Base-by-base conservation (phyloP, 2,113 vertebrate species). In the Dissostichus mawsoni region DNA sequence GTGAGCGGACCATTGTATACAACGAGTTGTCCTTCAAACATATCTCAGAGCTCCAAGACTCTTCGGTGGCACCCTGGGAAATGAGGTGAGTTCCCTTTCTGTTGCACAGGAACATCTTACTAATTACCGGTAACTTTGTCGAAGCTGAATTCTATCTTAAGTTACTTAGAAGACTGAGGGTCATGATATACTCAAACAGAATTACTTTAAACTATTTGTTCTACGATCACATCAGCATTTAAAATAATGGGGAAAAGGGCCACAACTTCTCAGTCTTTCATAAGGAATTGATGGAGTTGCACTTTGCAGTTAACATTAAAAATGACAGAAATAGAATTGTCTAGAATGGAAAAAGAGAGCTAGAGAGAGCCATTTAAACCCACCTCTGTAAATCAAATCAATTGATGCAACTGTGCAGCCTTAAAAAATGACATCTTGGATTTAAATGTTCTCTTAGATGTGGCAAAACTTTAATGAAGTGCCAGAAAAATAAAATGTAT, bases 1-100 rank as follows among this genome's bases (percentile, higher is more conserved):
- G 82, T 9, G 1, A 0, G 0, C 0, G 0, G 0, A 1, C 23
- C 0, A 0, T 0, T 0, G 0, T 0, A 0, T 0, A 4, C 5
- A 0, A 3, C 0, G 0, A 0, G 0, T 18, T 0, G 0, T 0
- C 1, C 0, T 47, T 77, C 25, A 18, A 8, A 0, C 84, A 65
- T 0, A 1, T 87, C 8, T 48, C 51, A 0, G 17, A 74, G 0
- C 76, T 85, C 9, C 0, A 2, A 0, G 0, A 13, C 5, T 13
- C 16, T 0, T 85, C 86, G 4, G 8, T 79, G 0, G 88, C 90
- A 17, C 90, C 84, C 1, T 91, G 90, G 89, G 1, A 6, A 0
- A 0, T 56, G 0, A 7, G 0, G 90, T 91, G 48, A 61, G 70
- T 82, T 62, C 8, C 6, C 1, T 50, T 18, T 47, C 20, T 64